Percentiles rank a stretch among this genome's conserved stretches.
These are phyloP conservation scores for Eulemur macaco DNA, from an alignment of 2,113 vertebrate species.

Conservation along the genomic window DNA sequence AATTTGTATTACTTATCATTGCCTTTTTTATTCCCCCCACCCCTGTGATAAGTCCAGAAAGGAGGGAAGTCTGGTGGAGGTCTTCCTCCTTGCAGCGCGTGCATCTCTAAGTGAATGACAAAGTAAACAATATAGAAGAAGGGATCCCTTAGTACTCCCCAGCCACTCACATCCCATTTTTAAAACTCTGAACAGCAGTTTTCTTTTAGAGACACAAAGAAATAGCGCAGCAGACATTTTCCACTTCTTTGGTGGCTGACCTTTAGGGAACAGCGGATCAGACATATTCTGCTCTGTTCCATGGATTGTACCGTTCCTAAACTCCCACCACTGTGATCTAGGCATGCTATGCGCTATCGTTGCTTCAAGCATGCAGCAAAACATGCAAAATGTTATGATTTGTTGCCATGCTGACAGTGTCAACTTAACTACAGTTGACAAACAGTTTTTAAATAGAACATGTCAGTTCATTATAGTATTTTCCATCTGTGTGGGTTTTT, in stretches of 20 bases:
- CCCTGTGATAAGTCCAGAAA: background rate
- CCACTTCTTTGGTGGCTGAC: background rate
- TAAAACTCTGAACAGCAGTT: constrained; percentile 55
- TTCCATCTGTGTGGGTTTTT: constrained; percentile 80
- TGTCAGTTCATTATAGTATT: constrained; percentile 86
- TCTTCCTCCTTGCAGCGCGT: accelerated
- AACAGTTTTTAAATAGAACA: constrained; percentile 89
- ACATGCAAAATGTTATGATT: constrained; percentile 83
- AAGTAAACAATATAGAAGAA: background rate
- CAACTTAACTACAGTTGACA: constrained; percentile 88
- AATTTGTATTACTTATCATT: background rate
- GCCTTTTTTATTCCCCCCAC: background rate
- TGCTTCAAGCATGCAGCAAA: constrained; percentile 69
- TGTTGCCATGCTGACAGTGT: constrained; percentile 87
- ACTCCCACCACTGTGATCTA: constrained; percentile 61
- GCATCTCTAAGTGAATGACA: background rate
- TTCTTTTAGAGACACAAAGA: background rate
- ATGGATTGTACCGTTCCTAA: constrained; percentile 2
- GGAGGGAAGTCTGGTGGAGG: background rate
- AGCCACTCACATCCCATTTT: background rate
- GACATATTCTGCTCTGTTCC: background rate
- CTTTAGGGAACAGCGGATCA: background rate
- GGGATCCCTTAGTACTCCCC: background rate
- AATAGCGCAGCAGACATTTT: background rate
- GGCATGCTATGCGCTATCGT: background rate